These are phyloP conservation scores for Trissolcus brochymenae DNA, from an alignment of 2,888 invertebrate genomes.

Conservation along the genomic window DNA sequence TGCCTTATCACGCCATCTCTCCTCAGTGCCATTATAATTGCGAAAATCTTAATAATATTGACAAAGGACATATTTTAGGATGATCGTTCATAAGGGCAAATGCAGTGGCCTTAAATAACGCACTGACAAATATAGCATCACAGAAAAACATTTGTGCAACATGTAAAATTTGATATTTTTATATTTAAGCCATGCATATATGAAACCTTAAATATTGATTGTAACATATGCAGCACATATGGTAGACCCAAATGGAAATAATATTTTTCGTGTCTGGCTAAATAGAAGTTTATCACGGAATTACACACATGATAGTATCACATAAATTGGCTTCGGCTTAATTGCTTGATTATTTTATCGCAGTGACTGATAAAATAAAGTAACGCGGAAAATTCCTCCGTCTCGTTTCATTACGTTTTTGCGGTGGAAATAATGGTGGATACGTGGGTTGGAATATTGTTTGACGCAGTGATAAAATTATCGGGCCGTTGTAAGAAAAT, in stretches of 20 bases:
- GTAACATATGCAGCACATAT: background rate
- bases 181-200: background rate
- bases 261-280: background rate
- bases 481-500: background rate
- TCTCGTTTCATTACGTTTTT: background rate
- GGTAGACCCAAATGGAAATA: background rate
- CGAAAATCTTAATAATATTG: conserved; percentile 33
- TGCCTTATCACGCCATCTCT: background rate
- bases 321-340: background rate
- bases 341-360: background rate
- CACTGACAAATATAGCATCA: no score
- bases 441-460: background rate
- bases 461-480: conserved; percentile 1
- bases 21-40: conserved; percentile 35
- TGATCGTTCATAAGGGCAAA: conserved; percentile 2
- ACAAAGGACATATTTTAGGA: conserved; percentile 8
- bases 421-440: background rate
- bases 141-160: background rate
- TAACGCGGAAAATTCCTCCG: background rate
- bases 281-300: no score
- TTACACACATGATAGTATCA: background rate
- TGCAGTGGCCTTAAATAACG: background rate
- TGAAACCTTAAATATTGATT: background rate
- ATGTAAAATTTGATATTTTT: conserved; percentile 7
- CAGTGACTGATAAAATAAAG: background rate